phyloP scores from a whole-genome alignment of 2,888 invertebrate genomes.

The Cynaeus angustus region DNA sequence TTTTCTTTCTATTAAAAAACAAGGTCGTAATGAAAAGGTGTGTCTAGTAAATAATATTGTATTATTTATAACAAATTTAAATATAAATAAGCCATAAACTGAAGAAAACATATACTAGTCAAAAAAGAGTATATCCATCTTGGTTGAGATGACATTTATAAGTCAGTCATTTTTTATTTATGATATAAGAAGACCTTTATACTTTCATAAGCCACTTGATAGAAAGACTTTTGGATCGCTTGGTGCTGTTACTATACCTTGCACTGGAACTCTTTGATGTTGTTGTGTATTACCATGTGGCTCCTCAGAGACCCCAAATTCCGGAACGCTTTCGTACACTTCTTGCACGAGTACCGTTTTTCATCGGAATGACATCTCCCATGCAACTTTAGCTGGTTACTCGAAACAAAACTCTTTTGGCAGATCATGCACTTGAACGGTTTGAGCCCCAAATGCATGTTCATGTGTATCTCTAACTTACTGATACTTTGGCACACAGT shows the following conservation, averaged over 20 bases:
- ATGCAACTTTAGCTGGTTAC: constrained; percentile 61
- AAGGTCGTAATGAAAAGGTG: no score
- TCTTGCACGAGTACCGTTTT: constrained; percentile 59
- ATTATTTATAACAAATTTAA: no score
- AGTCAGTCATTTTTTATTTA: no score
- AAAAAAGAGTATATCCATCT: no score
- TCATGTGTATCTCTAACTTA: constrained; percentile 62
- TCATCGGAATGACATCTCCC: constrained; percentile 60
- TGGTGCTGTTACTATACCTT: constrained; percentile 61
- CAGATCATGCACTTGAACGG: constrained; percentile 63
- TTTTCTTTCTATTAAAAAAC: no score
- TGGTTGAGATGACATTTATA: no score
- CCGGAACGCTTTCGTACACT: constrained; percentile 62
- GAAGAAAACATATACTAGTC: no score
- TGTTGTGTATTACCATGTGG: constrained; percentile 60
- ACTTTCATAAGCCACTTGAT: no score
- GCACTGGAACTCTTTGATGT: constrained; percentile 60
- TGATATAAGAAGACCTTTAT: no score
- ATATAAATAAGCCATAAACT: no score
- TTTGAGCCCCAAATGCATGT: constrained; percentile 61
- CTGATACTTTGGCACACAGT: constrained; percentile 60
- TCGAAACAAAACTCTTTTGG: constrained; percentile 60
- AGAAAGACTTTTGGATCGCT: no score
- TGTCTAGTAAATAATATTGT: no score
- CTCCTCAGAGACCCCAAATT: constrained; percentile 60